These are phyloP conservation scores for Channa maculata DNA, from an alignment of 2,113 vertebrate species.

Conservation along the genomic window DNA sequence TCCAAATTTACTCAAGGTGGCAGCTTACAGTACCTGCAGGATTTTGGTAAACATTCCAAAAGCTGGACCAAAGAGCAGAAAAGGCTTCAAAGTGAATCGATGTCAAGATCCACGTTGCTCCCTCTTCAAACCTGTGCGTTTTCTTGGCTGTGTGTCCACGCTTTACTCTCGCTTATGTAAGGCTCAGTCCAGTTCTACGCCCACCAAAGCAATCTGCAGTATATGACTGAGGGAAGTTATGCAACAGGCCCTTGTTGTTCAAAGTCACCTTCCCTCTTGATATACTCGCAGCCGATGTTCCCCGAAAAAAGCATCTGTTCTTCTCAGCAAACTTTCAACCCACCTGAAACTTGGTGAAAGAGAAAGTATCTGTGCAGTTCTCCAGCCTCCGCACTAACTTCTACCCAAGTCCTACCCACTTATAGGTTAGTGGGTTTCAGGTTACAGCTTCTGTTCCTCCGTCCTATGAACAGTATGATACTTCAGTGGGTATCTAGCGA, in stretches of 20 bases:
- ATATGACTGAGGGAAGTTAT: slow-evolving; percentile 74
- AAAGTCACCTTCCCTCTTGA: slow-evolving; percentile 57
- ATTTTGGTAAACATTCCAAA: not conserved
- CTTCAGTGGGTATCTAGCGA: too few species aligned
- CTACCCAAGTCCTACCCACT: not conserved
- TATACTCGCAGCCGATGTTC: slow-evolving; percentile 10
- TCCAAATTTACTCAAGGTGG: slow-evolving; percentile 1
- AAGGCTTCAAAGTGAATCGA: not conserved
- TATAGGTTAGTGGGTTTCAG: too few species aligned
- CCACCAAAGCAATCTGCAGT: slow-evolving; percentile 75
- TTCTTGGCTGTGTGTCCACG: slow-evolving; percentile 16
- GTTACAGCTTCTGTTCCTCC: not conserved
- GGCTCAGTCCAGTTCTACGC: slow-evolving; percentile 62
- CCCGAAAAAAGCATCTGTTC: slow-evolving; percentile 8
- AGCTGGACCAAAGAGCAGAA: not conserved
- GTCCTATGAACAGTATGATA: too few species aligned
- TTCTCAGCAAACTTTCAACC: slow-evolving; percentile 49
- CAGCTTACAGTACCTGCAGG: not conserved
- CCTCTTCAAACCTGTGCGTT: slow-evolving; percentile 6
- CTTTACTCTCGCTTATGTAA: slow-evolving; percentile 73
- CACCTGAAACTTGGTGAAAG: slow-evolving; percentile 23
- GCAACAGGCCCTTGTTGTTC: slow-evolving; percentile 62
- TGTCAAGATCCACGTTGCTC: not conserved
- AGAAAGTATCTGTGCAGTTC: not conserved
- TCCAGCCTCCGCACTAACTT: not conserved